Percentiles rank a stretch among this genome's conserved stretches.
Conservation (phyloP, 2,113 vertebrate genomes). For the Pollimyrus isidori region DNA sequence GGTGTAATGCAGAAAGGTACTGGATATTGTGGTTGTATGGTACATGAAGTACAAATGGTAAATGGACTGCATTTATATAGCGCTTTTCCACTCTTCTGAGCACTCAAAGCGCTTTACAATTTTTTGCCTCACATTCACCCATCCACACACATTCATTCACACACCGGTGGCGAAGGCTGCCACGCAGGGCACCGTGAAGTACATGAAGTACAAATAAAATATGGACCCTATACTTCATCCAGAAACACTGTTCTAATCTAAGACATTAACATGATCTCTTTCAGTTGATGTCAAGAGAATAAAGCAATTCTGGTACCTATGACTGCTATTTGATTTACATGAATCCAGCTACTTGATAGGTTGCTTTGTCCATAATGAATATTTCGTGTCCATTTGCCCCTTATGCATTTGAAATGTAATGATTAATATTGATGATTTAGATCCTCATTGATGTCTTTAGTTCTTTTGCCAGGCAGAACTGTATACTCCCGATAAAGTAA, state of each 20-base stretch:
- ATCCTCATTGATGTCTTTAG: neutral
- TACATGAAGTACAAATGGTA: neutral
- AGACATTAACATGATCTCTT: neutral
- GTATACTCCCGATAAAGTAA: neutral
- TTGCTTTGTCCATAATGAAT: neutral
- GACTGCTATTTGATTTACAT: neutral
- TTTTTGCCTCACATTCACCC: no score
- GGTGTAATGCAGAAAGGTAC: neutral
- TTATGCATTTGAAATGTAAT: neutral
- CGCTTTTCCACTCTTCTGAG: no score
- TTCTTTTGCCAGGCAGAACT: neutral
- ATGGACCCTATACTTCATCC: neutral
- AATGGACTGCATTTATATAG: no score
- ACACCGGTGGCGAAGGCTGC: no score
- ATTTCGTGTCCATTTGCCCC: neutral
- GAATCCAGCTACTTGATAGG: neutral
- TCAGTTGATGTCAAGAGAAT: neutral
- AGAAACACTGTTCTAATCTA: neutral
- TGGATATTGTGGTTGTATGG: neutral
- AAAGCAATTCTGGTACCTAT: neutral
- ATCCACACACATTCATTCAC: no score
- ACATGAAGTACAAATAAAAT: neutral
- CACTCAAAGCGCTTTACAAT: no score
- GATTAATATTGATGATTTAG: neutral
- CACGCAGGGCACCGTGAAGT: no score